Percentiles rank a stretch among this genome's conserved stretches.
These are phyloP conservation scores for Neodiprion fabricii DNA, from an alignment of 1,140 invertebrate species.

Conservation along the genomic window DNA sequence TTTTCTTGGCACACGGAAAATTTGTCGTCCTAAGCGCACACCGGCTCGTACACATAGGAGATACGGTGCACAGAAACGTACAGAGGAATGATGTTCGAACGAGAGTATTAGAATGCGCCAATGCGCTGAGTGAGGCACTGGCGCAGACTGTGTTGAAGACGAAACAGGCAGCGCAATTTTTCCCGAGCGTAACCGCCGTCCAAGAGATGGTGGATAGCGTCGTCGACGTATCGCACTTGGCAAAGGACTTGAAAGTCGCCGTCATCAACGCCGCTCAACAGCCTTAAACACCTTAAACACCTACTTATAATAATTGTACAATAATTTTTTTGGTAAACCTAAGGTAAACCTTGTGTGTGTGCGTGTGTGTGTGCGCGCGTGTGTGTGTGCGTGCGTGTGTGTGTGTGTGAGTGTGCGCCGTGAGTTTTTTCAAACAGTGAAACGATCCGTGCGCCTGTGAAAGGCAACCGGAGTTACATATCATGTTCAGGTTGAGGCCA, in stretches of 20 bases:
- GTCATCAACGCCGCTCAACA: conserved; percentile 64
- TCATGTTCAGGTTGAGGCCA: too few relatives aligned
- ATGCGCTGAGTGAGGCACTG: conserved; percentile 83
- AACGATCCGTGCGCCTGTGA: too few relatives aligned
- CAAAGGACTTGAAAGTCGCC: conserved; percentile 75
- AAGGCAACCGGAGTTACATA: too few relatives aligned
- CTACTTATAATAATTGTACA: conserved; percentile 1
- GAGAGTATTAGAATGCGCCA: conserved; percentile 79
- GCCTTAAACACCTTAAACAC: conserved; percentile 37
- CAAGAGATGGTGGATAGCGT: conserved; percentile 94
- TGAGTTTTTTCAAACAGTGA: too few relatives aligned
- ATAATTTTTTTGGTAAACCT: too few relatives aligned
- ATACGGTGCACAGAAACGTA: conserved; percentile 86
- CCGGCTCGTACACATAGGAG: conserved; percentile 91
- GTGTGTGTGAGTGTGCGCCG: too few relatives aligned
- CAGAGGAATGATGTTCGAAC: conserved; percentile 74
- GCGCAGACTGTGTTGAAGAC: conserved; percentile 86
- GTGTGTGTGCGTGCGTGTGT: too few relatives aligned
- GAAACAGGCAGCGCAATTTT: conserved; percentile 88
- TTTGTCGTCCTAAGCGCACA: conserved; percentile 93
- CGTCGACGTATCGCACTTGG: conserved; percentile 80
- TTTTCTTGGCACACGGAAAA: conserved; percentile 92
- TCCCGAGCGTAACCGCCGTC: conserved; percentile 87
- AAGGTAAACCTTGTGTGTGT: too few relatives aligned
- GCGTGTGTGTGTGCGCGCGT: too few relatives aligned